These are phyloP conservation scores for Chascanopsetta lugubris DNA, from an alignment of 2,113 vertebrate genomes.

Conservation along the genomic window DNA sequence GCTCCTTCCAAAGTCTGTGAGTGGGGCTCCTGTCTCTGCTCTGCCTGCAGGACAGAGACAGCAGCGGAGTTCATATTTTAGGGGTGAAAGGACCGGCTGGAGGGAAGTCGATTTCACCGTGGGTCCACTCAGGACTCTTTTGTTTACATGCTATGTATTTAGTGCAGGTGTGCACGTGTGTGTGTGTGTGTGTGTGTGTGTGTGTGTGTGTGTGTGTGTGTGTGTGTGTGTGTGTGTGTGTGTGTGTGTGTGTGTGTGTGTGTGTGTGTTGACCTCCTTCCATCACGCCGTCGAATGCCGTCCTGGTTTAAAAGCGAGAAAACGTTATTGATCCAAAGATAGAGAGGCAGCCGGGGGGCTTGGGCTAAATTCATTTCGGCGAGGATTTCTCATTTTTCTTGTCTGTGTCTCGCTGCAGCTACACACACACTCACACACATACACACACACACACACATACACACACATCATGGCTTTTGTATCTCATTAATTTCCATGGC, in stretches of 20 bases:
- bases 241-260: slow-evolving; percentile 35
- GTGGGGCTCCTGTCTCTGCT: not conserved
- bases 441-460: not conserved
- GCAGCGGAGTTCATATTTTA: slow-evolving; percentile 26
- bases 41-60: slow-evolving; percentile 15
- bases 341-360: slow-evolving; percentile 29
- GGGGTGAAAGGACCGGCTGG: slow-evolving; percentile 10
- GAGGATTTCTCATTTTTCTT: slow-evolving; percentile 32
- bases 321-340: slow-evolving; percentile 51
- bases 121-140: slow-evolving; percentile 22
- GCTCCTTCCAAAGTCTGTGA: not conserved
- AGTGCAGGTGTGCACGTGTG: too few species aligned
- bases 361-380: slow-evolving; percentile 33
- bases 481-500: slow-evolving; percentile 67
- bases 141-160: too few species aligned
- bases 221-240: slow-evolving; percentile 36
- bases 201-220: slow-evolving; percentile 31
- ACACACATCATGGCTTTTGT: slow-evolving; percentile 41
- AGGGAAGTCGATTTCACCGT: slow-evolving; percentile 22
- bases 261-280: slow-evolving; percentile 35
- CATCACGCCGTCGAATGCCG: not conserved
- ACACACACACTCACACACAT: slow-evolving; percentile 1
- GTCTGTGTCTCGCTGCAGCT: slow-evolving; percentile 3
- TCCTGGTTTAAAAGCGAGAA: slow-evolving; percentile 25
- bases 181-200: slow-evolving; percentile 38